Conservation (phyloP, 2,113 vertebrate genomes). For the Apodemus sylvaticus region DNA sequence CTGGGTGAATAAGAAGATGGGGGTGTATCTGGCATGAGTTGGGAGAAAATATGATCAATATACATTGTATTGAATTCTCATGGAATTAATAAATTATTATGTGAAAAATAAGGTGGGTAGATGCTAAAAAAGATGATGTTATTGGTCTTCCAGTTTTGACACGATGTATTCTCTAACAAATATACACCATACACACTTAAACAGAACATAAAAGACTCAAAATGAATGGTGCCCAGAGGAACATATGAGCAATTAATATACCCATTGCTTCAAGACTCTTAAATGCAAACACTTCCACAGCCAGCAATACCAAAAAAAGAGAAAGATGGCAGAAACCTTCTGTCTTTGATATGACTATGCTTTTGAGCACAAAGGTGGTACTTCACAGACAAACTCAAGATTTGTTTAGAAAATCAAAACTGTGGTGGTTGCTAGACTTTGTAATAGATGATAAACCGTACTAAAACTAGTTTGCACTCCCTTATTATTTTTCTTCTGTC, state of each 20-base stretch:
- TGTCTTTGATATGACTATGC: background rate
- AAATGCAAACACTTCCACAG: background rate
- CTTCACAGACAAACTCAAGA: background rate
- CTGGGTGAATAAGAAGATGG: background rate
- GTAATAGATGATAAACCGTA: background rate
- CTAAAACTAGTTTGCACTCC: background rate
- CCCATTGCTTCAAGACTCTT: background rate
- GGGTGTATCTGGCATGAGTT: background rate
- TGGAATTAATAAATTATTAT: background rate
- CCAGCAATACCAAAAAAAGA: background rate
- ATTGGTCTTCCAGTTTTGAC: background rate
- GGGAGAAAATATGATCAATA: background rate
- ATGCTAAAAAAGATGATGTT: too few relatives aligned
- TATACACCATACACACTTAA: background rate
- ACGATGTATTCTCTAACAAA: background rate
- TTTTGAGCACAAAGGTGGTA: background rate
- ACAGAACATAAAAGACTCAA: background rate
- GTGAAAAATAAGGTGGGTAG: background rate
- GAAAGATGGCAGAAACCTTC: fast-evolving
- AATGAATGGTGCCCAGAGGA: background rate
- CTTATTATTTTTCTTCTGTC: background rate
- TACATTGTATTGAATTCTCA: background rate
- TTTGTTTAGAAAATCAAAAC: background rate
- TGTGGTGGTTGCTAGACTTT: background rate
- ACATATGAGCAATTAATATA: background rate